Conservation (phyloP, 2,113 vertebrate species). For the Eretmochelys imbricata region DNA sequence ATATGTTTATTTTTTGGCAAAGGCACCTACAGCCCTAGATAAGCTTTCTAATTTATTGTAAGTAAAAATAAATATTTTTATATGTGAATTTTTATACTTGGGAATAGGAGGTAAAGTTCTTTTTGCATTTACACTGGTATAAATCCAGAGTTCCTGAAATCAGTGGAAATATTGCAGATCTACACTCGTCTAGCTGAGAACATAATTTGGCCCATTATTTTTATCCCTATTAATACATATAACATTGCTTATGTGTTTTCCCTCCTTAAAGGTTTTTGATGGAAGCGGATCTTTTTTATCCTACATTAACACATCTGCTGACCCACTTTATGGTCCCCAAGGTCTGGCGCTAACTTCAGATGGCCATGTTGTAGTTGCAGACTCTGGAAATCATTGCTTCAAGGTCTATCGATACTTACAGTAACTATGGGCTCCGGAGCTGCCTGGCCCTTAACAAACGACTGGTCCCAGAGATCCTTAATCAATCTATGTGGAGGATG, state of each 20-base stretch:
- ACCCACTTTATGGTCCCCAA: constrained; percentile 97
- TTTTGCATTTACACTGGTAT: not conserved
- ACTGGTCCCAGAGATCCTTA: constrained; percentile 63
- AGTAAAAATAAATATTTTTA: not conserved
- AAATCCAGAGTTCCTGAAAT: not conserved
- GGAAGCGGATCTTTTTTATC: constrained; percentile 97
- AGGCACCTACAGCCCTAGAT: not conserved
- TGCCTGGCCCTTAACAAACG: constrained; percentile 38
- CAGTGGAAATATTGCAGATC: not conserved
- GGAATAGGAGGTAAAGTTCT: constrained; percentile 9
- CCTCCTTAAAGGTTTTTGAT: constrained; percentile 91
- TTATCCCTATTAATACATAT: not conserved
- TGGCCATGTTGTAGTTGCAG: constrained; percentile 96
- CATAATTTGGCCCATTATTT: not conserved
- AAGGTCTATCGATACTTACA: constrained; percentile 98
- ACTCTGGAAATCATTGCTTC: constrained; percentile 99
- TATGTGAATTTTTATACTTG: not conserved
- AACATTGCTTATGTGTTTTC: constrained; percentile 47
- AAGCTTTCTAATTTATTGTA: not conserved
- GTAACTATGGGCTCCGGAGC: constrained; percentile 71
- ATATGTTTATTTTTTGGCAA: not conserved
- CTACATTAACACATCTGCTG: constrained; percentile 97
- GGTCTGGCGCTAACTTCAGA: constrained; percentile 96
- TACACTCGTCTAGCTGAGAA: not conserved
- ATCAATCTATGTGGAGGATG: constrained; percentile 53